phyloP scores from a whole-genome alignment of 2,888 invertebrate genomes.

The Amblyjoppa proteus region DNA sequence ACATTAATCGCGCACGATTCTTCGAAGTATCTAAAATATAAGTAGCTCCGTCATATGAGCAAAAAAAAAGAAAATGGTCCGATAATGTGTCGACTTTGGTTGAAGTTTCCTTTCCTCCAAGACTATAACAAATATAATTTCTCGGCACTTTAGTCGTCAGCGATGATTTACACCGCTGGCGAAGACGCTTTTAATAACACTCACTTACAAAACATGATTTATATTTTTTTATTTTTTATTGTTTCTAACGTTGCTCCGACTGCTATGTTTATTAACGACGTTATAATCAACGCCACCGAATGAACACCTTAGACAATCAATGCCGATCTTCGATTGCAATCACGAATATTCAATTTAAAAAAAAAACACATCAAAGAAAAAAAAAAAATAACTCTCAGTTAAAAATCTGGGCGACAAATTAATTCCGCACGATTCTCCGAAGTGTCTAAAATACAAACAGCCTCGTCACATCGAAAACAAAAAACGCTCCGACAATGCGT shows the following conservation, averaged over 20 bases:
- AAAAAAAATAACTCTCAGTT: background rate
- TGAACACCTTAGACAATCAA: background rate
- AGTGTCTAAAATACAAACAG: no score
- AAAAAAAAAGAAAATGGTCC: constrained; percentile 21
- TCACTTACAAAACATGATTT: constrained; percentile 91
- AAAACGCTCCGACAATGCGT: no score
- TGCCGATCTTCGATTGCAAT: background rate
- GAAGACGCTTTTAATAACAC: constrained; percentile 92
- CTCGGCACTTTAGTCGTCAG: background rate
- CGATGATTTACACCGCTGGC: constrained; percentile 91
- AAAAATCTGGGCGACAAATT: background rate
- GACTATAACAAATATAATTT: no score
- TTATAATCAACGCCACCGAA: constrained; percentile 24
- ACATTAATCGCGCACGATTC: background rate
- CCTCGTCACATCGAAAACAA: no score
- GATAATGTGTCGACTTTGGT: no score
- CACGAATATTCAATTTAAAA: background rate
- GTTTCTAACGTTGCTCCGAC: no score
- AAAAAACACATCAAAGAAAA: background rate
- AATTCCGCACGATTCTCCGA: background rate
- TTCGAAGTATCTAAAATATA: background rate
- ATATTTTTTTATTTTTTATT: no score
- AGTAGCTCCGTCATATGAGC: background rate
- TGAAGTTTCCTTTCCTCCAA: no score
- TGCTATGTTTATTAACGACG: no score